Conservation (phyloP, 1,140 invertebrate species). For the Galleria mellonella region DNA sequence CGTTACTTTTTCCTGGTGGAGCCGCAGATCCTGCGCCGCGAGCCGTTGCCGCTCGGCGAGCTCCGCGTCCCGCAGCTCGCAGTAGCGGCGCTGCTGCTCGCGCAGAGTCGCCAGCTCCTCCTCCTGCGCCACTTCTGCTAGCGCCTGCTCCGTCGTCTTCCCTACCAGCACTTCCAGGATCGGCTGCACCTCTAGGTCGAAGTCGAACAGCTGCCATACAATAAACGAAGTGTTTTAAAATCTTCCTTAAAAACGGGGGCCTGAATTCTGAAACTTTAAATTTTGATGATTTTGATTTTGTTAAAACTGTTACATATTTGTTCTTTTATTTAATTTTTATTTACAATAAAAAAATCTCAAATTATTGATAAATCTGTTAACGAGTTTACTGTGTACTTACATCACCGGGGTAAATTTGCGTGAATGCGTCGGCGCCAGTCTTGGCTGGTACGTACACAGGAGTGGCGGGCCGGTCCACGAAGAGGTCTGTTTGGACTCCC, state of each 20-base stretch:
- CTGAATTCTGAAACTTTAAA: too few species aligned
- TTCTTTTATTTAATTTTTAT: too few species aligned
- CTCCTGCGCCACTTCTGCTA: constrained; percentile 88
- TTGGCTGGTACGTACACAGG: constrained; percentile 86
- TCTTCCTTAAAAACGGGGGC: too few species aligned
- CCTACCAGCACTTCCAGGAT: constrained; percentile 91
- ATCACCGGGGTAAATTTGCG: constrained; percentile 92
- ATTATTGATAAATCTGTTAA: too few species aligned
- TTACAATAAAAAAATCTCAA: too few species aligned
- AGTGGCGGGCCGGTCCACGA: constrained; percentile 84
- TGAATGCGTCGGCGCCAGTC: constrained; percentile 84
- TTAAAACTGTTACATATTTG: too few species aligned
- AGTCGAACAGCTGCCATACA: constrained; percentile 84
- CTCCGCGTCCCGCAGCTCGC: constrained; percentile 86
- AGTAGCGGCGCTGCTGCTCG: constrained; percentile 85
- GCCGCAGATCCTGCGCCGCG: constrained; percentile 38
- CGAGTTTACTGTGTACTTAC: constrained; percentile 74
- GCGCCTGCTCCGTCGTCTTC: constrained; percentile 89
- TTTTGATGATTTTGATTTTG: too few species aligned
- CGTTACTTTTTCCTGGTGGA: constrained; percentile 43
- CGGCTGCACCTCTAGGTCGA: constrained; percentile 90
- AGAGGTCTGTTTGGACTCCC: constrained; percentile 90
- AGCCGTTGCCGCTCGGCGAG: constrained; percentile 77
- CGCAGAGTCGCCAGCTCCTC: constrained; percentile 83
- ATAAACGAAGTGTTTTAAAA: too few species aligned